These are phyloP conservation scores for Lamproptera curius DNA, from an alignment of 2,888 invertebrate species.

Conservation along the genomic window DNA sequence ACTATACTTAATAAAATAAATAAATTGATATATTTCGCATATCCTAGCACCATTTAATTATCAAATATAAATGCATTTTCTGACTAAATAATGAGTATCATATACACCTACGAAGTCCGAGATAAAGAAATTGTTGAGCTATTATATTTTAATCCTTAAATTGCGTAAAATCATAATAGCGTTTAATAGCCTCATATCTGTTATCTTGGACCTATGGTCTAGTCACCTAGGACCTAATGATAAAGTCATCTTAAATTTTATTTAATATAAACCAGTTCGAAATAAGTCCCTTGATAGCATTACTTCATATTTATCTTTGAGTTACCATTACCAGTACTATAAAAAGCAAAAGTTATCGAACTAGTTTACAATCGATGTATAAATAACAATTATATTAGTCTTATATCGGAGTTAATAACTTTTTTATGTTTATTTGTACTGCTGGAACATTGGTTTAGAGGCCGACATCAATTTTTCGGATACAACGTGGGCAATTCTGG, in stretches of 20 bases:
- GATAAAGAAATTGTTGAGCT: too few relatives aligned
- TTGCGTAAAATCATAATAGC: too few relatives aligned
- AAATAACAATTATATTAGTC: background rate
- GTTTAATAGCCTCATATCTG: too few relatives aligned
- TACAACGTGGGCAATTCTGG: slow-evolving; percentile 90
- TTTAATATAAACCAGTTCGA: slow-evolving; percentile 22
- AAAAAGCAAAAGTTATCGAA: slow-evolving; percentile 9
- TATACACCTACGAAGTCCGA: too few relatives aligned
- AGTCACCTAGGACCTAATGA: too few relatives aligned
- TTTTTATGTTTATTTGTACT: slow-evolving; percentile 19
- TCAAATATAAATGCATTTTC: slow-evolving; percentile 66
- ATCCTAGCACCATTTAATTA: slow-evolving; percentile 54
- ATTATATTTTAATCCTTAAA: too few relatives aligned
- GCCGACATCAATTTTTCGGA: slow-evolving; percentile 84
- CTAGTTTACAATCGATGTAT: slow-evolving; percentile 15
- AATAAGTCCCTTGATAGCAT: slow-evolving; percentile 1
- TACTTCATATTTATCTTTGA: background rate
- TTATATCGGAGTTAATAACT: background rate
- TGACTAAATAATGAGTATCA: slow-evolving; percentile 69
- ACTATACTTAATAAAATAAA: too few relatives aligned
- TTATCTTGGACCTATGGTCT: too few relatives aligned
- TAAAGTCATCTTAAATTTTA: too few relatives aligned
- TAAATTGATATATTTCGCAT: slow-evolving; percentile 4
- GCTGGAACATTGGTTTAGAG: slow-evolving; percentile 67
- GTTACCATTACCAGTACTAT: slow-evolving; percentile 3